Base-by-base conservation (phyloP, 2,113 vertebrate species). In the Sorex araneus region DNA sequence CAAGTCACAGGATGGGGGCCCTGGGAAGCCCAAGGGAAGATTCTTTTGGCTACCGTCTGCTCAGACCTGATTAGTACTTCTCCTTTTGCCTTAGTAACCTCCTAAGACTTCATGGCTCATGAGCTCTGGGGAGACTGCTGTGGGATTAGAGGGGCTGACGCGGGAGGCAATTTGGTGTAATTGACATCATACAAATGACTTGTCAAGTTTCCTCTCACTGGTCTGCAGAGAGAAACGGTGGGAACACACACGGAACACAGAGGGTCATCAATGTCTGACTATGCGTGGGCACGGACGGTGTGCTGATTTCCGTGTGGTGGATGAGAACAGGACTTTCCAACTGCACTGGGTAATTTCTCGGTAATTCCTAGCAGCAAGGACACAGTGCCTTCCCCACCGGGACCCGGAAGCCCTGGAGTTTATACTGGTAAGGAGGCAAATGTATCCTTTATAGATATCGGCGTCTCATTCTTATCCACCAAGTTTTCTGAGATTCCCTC, bases 161-260 rank as follows among this genome's bases (percentile, higher is more conserved):
- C 25, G 12, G 57, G 83, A 80, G 71, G 79, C 30, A 82, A 87
- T 73, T 45, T 70, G 70, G 69, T 85, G 3, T 75, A 94, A 90
- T 70, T 78, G 92, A 95, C 92, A 91, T 36, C 36, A 63, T 43
- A 95, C 84, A 96, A 93, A 95, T 94, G 90, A 70, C 64, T 92
- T 95, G 78, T 94, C 92, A 95, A 64, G 84, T 40, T 77, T 89
- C 78, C 50, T 89, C 64, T 89, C 70, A 45, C 84, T 94, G 84
- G 67, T 93, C 76, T 78, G 34, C 30, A 50, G 84, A 81, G 57
- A 47, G 70, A 28, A 70, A 45, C 4, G 18, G 66, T 12, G 64
- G 71, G 45, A 74, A 80, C 60, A 54, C 0, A 25, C 15, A 23
- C 1, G 2, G 34, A 21, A 19, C 21, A 0, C 5, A 6, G 87